Base-by-base conservation (phyloP, 2,888 invertebrate species). In the Dendrolimus houi region DNA sequence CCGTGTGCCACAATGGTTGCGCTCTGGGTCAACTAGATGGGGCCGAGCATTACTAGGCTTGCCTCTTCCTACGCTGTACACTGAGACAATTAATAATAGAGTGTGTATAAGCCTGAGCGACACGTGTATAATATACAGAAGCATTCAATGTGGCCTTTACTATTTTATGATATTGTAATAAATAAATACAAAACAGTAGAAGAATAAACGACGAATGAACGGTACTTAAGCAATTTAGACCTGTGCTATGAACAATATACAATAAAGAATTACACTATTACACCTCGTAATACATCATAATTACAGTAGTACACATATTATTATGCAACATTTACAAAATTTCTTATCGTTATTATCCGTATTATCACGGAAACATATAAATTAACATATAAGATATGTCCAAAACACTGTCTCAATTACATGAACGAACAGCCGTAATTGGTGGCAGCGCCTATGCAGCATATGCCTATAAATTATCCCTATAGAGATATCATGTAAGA, bases 1-100 rank as follows among this genome's bases (percentile, higher is more conserved):
- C 83, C 63, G 65, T 70, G 65, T 63, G 64, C 66, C 8, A 57
- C 60, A 65, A 68, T 63, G 69, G 29, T 29, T 29, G 29, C 6
- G 73, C 74, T 77, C 74, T 83, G 70, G 83, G 83, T 85, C 83
- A 83, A 75, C 70, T 64, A 79, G 72, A 69, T 67, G 66, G 66
- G 61, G 61, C 55, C 62, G 64, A 64, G 62, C 62, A 47, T 47
- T 67, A 64, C 29, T 57, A 61, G 57, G 68, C 29, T 64, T 62
- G 62, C 64, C 60, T 63, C 65, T 72, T 74, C 71, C 71, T 67
- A 63, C 63, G 60, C 64, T 64, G 61, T 68, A 68, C 70, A 70
- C 63, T 62, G 67, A 62, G 66, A 70, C 75, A 81, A 77, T 82
- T 81, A 81, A 75, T 66, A 64, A 67, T 70, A 67, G 58, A 61